These are phyloP conservation scores for Cassiopea xamachana DNA, from an alignment of 30 jellyfish, hydroid and myxozoan species.

Conservation along the genomic window DNA sequence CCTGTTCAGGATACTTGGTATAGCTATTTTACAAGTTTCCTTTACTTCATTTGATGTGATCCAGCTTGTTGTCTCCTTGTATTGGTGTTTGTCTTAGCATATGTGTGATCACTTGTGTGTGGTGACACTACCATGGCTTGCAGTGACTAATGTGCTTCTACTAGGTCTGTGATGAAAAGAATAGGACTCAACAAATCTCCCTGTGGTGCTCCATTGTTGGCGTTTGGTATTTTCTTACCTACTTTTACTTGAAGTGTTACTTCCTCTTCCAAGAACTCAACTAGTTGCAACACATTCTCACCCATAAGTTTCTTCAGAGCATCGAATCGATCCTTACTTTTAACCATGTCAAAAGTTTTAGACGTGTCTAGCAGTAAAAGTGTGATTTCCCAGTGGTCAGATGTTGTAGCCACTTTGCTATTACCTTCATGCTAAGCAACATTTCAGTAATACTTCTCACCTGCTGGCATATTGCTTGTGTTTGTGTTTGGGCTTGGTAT, in stretches of 20 bases:
- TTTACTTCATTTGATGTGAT: not conserved
- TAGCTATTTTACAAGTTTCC: not conserved
- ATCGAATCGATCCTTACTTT: conserved; percentile 10
- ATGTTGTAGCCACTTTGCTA: conserved; percentile 39
- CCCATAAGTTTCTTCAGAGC: conserved; percentile 2
- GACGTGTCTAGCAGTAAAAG: conserved; percentile 42
- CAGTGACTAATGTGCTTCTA: no score
- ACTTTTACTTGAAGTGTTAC: no score
- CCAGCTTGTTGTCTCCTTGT: not conserved
- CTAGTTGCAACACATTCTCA: conserved; percentile 16
- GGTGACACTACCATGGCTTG: not conserved
- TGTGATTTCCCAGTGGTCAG: conserved; percentile 22
- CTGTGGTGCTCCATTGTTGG: conserved; percentile 21
- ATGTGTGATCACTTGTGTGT: not conserved
- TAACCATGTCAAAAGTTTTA: conserved; percentile 51
- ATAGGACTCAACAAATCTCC: conserved; percentile 39
- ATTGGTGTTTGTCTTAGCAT: not conserved
- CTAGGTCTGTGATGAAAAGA: no score
- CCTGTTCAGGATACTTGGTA: no score
- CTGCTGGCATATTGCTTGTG: conserved; percentile 72
- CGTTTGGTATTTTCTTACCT: not conserved
- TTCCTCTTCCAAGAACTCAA: not conserved
- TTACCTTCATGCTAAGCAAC: conserved; percentile 16
- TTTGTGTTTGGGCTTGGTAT: no score
- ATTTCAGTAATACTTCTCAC: conserved; percentile 54